phyloP scores from a whole-genome alignment of 1,140 invertebrate genomes.

The Lepidurus couesii region DNA sequence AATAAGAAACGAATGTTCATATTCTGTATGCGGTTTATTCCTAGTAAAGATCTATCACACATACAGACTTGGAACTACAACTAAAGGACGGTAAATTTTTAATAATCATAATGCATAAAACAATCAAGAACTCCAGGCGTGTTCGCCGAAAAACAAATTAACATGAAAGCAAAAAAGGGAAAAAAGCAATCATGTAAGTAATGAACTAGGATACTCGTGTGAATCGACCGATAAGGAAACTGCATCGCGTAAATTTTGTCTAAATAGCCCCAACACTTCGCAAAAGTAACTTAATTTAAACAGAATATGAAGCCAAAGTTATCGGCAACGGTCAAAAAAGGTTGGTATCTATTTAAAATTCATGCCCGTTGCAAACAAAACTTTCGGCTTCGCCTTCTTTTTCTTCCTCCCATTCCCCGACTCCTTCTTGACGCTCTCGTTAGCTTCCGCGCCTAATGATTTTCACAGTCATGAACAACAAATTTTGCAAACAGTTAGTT shows the following conservation, averaged over 20 bases:
- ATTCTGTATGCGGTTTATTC: not conserved
- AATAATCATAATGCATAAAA: not conserved
- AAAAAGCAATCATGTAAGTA: not conserved
- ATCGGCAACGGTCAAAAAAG: not conserved
- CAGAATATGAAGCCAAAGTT: too few relatives aligned
- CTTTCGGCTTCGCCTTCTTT: constrained; percentile 64
- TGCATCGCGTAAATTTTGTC: not conserved
- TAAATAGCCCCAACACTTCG: not conserved
- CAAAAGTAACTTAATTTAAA: not conserved
- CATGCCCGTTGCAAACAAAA: constrained; percentile 68
- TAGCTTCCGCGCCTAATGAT: not conserved
- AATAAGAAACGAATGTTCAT: not conserved
- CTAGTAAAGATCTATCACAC: not conserved
- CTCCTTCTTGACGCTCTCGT: constrained; percentile 32
- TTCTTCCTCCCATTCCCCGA: constrained; percentile 55
- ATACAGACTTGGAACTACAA: not conserved
- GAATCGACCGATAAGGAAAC: not conserved
- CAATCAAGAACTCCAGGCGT: not conserved
- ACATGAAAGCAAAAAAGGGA: not conserved
- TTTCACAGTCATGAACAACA: not conserved
- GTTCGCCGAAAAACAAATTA: not conserved
- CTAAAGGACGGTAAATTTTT: not conserved
- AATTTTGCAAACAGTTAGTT: not conserved
- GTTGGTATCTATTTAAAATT: constrained; percentile 28
- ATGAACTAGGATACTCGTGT: not conserved